Evolutionary conservation across 1,140 invertebrate genomes (phyloP).

Genomic region (Triops longicaudatus): DNA sequence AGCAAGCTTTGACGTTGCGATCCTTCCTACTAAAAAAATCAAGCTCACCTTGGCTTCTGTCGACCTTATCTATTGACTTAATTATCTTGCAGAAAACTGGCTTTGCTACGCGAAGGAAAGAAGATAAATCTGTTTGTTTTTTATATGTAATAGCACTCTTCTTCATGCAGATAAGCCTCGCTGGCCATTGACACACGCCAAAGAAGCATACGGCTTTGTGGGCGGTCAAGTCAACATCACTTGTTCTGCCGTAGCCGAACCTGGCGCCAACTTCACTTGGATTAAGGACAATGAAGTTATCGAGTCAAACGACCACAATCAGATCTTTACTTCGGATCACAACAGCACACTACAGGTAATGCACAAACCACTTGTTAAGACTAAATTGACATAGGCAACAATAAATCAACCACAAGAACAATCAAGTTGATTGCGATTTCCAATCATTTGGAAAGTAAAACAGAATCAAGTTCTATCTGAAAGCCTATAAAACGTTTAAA

Average conservation of each 20-base stretch:
- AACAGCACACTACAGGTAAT: slow-evolving; percentile 32
- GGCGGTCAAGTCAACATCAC: slow-evolving; percentile 46
- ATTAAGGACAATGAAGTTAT: slow-evolving; percentile 34
- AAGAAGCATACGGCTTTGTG: slow-evolving; percentile 38
- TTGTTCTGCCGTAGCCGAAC: slow-evolving; percentile 49
- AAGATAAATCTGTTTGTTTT: slow-evolving; percentile 9
- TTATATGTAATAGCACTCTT: slow-evolving; percentile 23
- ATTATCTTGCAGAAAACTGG: neutral
- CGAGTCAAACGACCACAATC: slow-evolving; percentile 25
- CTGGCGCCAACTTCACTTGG: slow-evolving; percentile 49
- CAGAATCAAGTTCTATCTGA: too few relatives aligned
- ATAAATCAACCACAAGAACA: neutral
- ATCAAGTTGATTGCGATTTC: too few relatives aligned
- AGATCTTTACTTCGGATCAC: slow-evolving; percentile 33
- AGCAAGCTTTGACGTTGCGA: neutral
- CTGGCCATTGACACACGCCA: slow-evolving; percentile 34
- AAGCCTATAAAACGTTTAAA: too few relatives aligned
- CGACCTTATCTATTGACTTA: neutral
- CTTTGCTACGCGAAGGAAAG: neutral
- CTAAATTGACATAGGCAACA: neutral
- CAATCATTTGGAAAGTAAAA: too few relatives aligned
- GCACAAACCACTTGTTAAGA: neutral
- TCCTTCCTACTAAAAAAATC: neutral
- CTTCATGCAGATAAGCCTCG: slow-evolving; percentile 42
- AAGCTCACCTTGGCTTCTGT: neutral